These are phyloP conservation scores for Climacteris rufus DNA, from an alignment of 2,113 vertebrate genomes.

Conservation along the genomic window DNA sequence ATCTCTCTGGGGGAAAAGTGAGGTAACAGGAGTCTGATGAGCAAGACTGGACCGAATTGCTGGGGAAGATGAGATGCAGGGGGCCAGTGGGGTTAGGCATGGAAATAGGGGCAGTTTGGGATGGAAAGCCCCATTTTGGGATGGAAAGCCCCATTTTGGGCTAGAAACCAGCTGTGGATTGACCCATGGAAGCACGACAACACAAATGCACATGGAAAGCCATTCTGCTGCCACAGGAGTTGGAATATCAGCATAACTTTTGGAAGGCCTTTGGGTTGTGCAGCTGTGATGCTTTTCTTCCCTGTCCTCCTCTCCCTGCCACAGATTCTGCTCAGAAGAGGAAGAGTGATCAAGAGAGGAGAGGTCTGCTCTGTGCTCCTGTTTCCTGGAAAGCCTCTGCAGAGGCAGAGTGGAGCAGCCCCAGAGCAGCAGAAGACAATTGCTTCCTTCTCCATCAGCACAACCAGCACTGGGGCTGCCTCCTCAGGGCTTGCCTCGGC, in stretches of 20 bases:
- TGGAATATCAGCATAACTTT: not conserved
- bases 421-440: not conserved
- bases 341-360: not conserved
- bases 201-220: not conserved
- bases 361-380: not conserved
- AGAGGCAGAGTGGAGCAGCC: not conserved
- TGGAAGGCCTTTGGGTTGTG: not conserved
- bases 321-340: not conserved
- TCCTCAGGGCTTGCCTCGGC: not conserved
- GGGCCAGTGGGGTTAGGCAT: no score
- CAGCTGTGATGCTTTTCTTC: not conserved
- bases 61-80: not conserved
- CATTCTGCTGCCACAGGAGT: not conserved
- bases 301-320: not conserved
- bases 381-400: not conserved
- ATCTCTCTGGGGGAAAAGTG: rapidly evolving
- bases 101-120: not conserved
- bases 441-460: not conserved
- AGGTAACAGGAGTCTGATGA: not conserved
- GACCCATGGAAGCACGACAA: not conserved
- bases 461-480: not conserved
- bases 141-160: not conserved
- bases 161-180: not conserved
- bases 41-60: not conserved
- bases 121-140: not conserved